Evolutionary conservation across 2,113 vertebrate genomes (phyloP).

Genomic region (Apaloderma vittatum): DNA sequence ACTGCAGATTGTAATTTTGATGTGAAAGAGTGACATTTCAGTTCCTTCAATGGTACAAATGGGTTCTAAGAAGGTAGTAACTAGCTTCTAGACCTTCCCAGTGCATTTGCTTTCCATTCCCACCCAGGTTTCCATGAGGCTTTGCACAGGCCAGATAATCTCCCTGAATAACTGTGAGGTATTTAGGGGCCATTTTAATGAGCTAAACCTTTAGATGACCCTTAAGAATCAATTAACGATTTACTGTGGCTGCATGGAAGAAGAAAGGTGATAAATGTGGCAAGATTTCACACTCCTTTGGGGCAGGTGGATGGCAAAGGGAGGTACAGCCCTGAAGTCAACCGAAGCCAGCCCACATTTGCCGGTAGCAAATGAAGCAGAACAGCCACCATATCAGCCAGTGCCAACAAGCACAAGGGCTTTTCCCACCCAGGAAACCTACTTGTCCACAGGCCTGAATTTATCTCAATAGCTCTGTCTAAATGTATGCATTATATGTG

Average conservation of each 20-base stretch:
- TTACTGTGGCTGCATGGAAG: not conserved
- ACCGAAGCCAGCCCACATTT: not conserved
- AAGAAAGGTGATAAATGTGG: not conserved
- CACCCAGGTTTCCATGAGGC: not conserved
- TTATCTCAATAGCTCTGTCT: not conserved
- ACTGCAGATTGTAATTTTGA: not conserved
- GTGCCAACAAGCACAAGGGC: fast-evolving
- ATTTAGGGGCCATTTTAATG: not conserved
- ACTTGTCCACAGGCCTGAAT: not conserved
- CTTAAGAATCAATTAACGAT: not conserved
- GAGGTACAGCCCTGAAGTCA: not conserved
- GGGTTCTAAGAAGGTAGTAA: not conserved
- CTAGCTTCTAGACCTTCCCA: not conserved
- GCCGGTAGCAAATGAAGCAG: not conserved
- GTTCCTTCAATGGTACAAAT: not conserved
- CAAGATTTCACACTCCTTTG: not conserved
- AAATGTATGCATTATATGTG: not conserved
- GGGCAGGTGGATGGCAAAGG: not conserved
- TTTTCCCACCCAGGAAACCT: not conserved
- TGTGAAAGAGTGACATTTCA: not conserved
- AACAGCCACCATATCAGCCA: not conserved
- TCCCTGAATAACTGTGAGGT: not conserved
- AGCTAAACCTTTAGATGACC: not conserved
- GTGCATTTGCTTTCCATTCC: not conserved
- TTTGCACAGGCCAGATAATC: not conserved